A percentile compares a stretch with the other conserved stretches of the same genome.
Conservation (phyloP, 2,888 invertebrate genomes). For the Cryptops parisi region DNA sequence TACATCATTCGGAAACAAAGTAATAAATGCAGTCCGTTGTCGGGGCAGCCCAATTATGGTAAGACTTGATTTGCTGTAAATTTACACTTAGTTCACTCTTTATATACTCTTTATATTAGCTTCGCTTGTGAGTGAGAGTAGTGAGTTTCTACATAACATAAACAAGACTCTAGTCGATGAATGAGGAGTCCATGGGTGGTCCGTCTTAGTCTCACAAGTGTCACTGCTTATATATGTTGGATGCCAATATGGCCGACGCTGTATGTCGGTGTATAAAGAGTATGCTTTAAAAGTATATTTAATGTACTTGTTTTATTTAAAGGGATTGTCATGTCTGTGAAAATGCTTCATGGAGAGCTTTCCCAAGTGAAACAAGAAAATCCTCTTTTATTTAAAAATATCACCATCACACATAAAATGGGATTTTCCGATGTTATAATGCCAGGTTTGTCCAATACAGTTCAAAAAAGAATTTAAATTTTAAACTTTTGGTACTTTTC, state of each 20-base stretch:
- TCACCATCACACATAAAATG: conserved; percentile 68
- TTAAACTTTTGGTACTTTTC: no score
- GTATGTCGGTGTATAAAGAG: no score
- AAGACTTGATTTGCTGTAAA: conserved; percentile 15
- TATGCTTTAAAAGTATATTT: no score
- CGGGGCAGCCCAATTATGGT: conserved; percentile 73
- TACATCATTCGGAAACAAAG: conserved; percentile 69
- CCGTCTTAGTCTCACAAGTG: no score
- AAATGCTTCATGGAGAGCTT: conserved; percentile 64
- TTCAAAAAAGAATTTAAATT: neutral
- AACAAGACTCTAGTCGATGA: no score
- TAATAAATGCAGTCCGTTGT: conserved; percentile 65
- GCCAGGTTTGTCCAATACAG: conserved; percentile 47
- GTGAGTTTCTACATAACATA: no score
- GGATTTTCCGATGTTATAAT: conserved; percentile 92
- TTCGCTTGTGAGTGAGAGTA: no score
- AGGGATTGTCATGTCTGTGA: conserved; percentile 63
- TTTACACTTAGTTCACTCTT: neutral
- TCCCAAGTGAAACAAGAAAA: conserved; percentile 63
- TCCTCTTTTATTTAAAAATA: conserved; percentile 61
- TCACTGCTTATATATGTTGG: no score
- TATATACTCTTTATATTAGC: no score
- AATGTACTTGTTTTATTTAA: conserved; percentile 22
- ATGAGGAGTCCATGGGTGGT: no score
- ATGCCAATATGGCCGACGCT: no score